A percentile compares a stretch with the other conserved stretches of the same genome.
These are phyloP conservation scores for Myodes glareolus DNA, from an alignment of 2,113 vertebrate species.

Conservation along the genomic window DNA sequence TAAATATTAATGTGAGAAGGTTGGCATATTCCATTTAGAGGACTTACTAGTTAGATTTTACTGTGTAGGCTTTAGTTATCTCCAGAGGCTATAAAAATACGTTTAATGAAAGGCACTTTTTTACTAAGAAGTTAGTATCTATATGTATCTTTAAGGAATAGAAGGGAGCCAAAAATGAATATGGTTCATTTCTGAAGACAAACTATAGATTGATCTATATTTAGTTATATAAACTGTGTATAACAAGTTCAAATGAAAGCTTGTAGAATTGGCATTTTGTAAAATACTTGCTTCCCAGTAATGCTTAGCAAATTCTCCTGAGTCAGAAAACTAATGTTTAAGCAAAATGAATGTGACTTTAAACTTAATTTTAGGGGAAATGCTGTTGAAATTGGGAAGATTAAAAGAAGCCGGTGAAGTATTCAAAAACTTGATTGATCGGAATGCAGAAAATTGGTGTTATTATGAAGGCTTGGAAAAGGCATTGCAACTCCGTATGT, in stretches of 20 bases:
- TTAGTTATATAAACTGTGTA: constrained; percentile 18
- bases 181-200: constrained; percentile 48
- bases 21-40: constrained; percentile 29
- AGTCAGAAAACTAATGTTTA: constrained; percentile 55
- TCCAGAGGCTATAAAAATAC: neutral
- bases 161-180: neutral
- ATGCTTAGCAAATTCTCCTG: constrained; percentile 2
- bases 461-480: constrained; percentile 90
- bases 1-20: neutral
- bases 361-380: constrained; percentile 86
- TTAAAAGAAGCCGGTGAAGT: constrained; percentile 88
- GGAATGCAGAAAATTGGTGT: constrained; percentile 89
- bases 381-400: constrained; percentile 88
- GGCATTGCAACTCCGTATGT: constrained; percentile 88
- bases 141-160: neutral
- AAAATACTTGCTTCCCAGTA: neutral
- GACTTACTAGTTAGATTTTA: constrained; percentile 9
- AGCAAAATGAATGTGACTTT: constrained; percentile 65
- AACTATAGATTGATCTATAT: constrained; percentile 1
- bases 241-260: neutral
- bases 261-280: neutral
- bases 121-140: constrained; percentile 29
- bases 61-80: neutral
- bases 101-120: neutral
- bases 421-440: constrained; percentile 86